Conservation (phyloP, 92 coral and sea anemone genomes). For the Heliopora coerulea region DNA sequence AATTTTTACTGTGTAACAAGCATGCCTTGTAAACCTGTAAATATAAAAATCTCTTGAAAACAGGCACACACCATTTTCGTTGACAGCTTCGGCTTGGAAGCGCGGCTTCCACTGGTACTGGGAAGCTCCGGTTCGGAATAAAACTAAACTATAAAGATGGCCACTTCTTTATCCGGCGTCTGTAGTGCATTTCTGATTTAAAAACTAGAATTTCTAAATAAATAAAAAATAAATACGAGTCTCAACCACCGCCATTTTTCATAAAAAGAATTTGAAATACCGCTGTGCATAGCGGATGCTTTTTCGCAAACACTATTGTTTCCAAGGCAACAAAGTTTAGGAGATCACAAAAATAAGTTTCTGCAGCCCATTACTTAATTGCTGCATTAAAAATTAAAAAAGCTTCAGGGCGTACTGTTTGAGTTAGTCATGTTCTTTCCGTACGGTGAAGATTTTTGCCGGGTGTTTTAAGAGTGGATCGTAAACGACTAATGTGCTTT, state of each 20-base stretch:
- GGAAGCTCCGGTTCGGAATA: not conserved
- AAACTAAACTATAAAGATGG: not conserved
- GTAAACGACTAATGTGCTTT: no score
- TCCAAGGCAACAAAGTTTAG: not conserved
- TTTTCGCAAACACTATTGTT: not conserved
- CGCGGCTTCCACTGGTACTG: not conserved
- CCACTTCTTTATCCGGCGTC: not conserved
- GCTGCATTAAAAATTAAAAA: no score
- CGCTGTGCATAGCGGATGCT: slow-evolving; percentile 25
- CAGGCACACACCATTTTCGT: slow-evolving; percentile 14
- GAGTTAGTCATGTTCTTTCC: no score
- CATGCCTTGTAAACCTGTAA: no score
- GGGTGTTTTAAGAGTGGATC: no score
- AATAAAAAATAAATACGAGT: no score
- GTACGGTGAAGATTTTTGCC: no score
- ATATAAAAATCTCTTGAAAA: not conserved
- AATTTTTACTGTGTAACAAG: no score
- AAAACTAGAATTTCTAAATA: not conserved
- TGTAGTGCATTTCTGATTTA: not conserved
- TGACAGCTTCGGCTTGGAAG: not conserved
- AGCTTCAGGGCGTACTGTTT: no score
- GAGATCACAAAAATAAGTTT: no score
- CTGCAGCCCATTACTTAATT: no score
- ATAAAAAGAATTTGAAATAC: slow-evolving; percentile 7
- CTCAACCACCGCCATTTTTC: not conserved